A percentile compares a stretch with the other conserved stretches of the same genome.
Evolutionary conservation across 2,113 vertebrate genomes (phyloP).

Genomic region (Dissostichus mawsoni): DNA sequence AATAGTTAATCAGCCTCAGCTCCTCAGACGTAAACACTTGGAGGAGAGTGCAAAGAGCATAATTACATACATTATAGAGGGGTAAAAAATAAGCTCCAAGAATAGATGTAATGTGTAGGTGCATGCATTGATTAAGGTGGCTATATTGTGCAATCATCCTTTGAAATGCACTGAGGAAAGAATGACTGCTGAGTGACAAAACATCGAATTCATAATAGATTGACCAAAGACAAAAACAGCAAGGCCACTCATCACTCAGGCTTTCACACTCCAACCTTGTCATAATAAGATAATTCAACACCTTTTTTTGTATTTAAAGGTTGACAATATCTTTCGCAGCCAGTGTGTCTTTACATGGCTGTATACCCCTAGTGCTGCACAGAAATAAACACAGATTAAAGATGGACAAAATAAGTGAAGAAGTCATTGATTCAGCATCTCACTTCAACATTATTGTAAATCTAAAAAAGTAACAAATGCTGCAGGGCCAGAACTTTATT

Average conservation of each 20-base stretch:
- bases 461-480: not conserved
- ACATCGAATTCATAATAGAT: constrained; percentile 13
- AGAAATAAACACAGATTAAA: not conserved
- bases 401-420: not conserved
- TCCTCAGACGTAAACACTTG: constrained; percentile 32
- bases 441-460: not conserved
- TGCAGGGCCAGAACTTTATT: not conserved
- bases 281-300: constrained; percentile 6
- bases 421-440: not conserved
- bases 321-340: not conserved
- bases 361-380: not conserved
- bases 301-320: not conserved
- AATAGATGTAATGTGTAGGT: constrained; percentile 26
- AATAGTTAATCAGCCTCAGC: constrained; percentile 53
- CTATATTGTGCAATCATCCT: not conserved
- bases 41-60: constrained; percentile 11
- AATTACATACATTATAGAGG: constrained; percentile 36
- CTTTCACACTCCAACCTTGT: constrained; percentile 8
- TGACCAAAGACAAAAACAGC: constrained; percentile 9
- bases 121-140: not conserved
- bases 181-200: constrained; percentile 6
- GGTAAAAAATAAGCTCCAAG: not conserved
- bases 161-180: not conserved
- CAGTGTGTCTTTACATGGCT: not conserved
- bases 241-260: not conserved